Percentiles rank a stretch among this genome's conserved stretches.
These are phyloP conservation scores for Clarias platycephalus DNA, from an alignment of 2,797 vertebrate species.

Conservation along the genomic window DNA sequence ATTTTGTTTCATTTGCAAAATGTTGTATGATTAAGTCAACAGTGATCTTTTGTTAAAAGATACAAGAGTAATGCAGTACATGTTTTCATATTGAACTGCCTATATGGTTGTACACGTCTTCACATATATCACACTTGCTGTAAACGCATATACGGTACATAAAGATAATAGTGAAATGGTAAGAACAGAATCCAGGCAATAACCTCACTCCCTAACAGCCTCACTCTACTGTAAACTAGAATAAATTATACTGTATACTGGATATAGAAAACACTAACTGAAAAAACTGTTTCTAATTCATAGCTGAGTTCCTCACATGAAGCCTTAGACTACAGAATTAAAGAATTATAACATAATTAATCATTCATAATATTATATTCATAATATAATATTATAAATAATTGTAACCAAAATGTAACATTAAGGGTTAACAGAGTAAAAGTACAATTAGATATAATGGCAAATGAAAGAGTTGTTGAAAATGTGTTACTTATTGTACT, in stretches of 20 bases:
- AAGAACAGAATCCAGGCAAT: conserved; percentile 11
- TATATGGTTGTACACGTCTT: background rate
- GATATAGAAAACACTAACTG: background rate
- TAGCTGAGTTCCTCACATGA: conserved; percentile 22
- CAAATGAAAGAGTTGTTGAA: background rate
- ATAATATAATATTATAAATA: background rate
- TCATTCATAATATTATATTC: too few relatives aligned
- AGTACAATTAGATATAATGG: conserved; percentile 12
- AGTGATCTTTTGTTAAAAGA: background rate
- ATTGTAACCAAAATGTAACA: conserved; percentile 11
- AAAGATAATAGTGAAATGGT: conserved; percentile 24
- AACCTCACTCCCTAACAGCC: too few relatives aligned
- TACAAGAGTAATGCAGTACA: conserved; percentile 5
- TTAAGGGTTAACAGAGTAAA: conserved; percentile 3
- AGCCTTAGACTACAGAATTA: conserved; percentile 1
- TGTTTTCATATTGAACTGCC: conserved; percentile 1
- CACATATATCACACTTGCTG: conserved; percentile 9
- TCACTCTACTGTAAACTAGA: conserved; percentile 22
- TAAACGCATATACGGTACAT: conserved; percentile 21
- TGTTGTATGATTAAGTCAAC: background rate
- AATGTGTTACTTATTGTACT: conserved; percentile 9
- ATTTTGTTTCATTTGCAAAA: conserved; percentile 7
- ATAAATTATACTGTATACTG: conserved; percentile 19
- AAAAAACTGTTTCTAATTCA: conserved; percentile 18
- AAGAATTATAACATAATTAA: background rate